phyloP scores from a whole-genome alignment of 2,888 invertebrate species.

The Alsophila aescularia region DNA sequence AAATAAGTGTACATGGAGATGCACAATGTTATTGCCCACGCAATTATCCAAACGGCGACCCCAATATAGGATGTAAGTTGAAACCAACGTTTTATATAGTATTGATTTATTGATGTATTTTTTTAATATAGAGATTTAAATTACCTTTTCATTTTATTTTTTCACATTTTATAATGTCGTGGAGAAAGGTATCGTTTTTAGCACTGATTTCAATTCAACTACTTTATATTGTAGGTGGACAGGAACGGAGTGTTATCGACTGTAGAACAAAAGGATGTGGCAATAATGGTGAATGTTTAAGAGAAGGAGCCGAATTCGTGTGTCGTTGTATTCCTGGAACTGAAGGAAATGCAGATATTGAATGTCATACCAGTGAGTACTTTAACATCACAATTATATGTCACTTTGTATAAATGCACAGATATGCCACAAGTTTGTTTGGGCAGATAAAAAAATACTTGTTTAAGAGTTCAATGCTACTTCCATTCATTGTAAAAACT shows the following conservation, averaged over 20 bases:
- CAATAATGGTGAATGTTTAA: constrained; percentile 93
- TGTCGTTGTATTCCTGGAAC: constrained; percentile 92
- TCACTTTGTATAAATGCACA: constrained; percentile 83
- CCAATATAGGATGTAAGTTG: constrained; percentile 92
- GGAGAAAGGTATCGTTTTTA: background rate
- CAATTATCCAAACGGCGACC: constrained; percentile 92
- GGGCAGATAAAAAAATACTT: constrained; percentile 34
- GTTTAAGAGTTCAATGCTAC: background rate
- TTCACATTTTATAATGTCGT: background rate
- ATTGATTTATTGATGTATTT: too few relatives aligned
- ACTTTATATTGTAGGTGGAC: constrained; percentile 73
- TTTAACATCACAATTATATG: constrained; percentile 28
- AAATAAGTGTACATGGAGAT: constrained; percentile 87
- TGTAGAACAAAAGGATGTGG: constrained; percentile 94
- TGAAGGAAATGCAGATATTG: constrained; percentile 88
- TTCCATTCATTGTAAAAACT: constrained; percentile 24
- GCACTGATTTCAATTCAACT: background rate
- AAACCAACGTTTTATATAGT: too few relatives aligned
- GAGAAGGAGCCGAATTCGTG: constrained; percentile 92
- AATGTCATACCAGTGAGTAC: constrained; percentile 86
- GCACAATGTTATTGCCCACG: constrained; percentile 94
- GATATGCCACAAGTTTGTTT: constrained; percentile 34
- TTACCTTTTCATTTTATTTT: too few relatives aligned
- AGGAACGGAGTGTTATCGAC: constrained; percentile 86
- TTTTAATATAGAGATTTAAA: too few relatives aligned